phyloP scores from a whole-genome alignment of 2,888 invertebrate genomes.

The Junonia oenone region DNA sequence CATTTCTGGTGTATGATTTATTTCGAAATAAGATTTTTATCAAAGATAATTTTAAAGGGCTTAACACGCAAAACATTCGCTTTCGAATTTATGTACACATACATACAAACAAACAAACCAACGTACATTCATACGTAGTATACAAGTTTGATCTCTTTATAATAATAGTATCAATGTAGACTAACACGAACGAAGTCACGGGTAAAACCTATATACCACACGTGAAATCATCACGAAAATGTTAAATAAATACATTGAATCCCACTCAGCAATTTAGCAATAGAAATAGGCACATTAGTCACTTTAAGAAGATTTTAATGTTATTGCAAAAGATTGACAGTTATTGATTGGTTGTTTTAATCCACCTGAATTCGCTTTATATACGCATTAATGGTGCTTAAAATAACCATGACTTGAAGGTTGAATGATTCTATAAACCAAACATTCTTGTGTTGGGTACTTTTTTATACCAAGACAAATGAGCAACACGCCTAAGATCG shows the following conservation, averaged over 20 bases:
- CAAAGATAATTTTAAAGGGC: too few relatives aligned
- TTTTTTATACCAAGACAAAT: not conserved
- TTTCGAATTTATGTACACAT: too few relatives aligned
- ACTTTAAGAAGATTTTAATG: constrained; percentile 3
- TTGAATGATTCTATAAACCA: not conserved
- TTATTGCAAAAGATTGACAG: constrained; percentile 13
- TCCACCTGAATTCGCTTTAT: constrained; percentile 1
- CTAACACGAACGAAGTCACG: too few relatives aligned
- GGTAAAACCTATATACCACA: not conserved
- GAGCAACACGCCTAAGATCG: not conserved
- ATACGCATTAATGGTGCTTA: constrained; percentile 2
- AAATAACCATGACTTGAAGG: constrained; percentile 3
- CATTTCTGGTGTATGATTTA: too few relatives aligned
- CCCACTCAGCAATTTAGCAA: constrained; percentile 1
- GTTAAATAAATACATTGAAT: not conserved
- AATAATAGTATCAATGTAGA: too few relatives aligned
- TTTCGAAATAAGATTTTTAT: too few relatives aligned
- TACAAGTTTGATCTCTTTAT: too few relatives aligned
- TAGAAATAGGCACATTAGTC: constrained; percentile 8
- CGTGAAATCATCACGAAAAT: constrained; percentile 8
- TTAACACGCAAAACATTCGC: too few relatives aligned
- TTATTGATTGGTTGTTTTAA: constrained; percentile 13
- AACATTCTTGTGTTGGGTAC: not conserved
- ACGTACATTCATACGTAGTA: too few relatives aligned
- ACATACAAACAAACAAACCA: too few relatives aligned